Evolutionary conservation across 2,888 invertebrate species (phyloP).

Genomic region (Troglohyphantes excavatus): DNA sequence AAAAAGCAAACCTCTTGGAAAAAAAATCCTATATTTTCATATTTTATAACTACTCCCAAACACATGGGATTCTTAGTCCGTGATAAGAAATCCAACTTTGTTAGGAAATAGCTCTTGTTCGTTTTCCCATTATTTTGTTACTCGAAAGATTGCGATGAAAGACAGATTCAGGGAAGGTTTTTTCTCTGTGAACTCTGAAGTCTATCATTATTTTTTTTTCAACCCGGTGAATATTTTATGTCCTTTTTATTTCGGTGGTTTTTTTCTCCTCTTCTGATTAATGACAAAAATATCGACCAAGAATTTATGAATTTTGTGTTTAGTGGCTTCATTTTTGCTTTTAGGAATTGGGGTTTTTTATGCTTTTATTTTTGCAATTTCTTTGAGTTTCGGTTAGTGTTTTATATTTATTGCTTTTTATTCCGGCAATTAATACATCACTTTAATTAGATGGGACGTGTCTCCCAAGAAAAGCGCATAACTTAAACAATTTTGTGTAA

Average conservation of each 20-base stretch:
- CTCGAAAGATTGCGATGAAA: slow-evolving; percentile 1
- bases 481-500: too few species aligned
- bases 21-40: not conserved
- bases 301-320: slow-evolving; percentile 13
- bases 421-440: slow-evolving; percentile 9
- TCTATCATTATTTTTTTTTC: not conserved
- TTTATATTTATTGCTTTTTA: not conserved
- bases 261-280: slow-evolving; percentile 19
- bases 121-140: not conserved
- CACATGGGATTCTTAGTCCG: not conserved
- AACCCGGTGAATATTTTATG: not conserved
- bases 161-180: not conserved
- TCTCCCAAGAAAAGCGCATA: not conserved
- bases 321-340: not conserved
- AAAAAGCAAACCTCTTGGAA: not conserved
- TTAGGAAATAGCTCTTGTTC: not conserved
- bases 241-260: not conserved
- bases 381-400: not conserved
- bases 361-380: not conserved
- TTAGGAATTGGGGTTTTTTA: slow-evolving; percentile 7
- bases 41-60: not conserved
- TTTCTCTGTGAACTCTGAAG: slow-evolving; percentile 1
- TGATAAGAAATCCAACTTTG: not conserved
- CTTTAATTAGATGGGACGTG: not conserved
- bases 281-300: slow-evolving; percentile 19